Evolutionary conservation across 2,888 invertebrate genomes (phyloP).

Genomic region (Sminthurinus aureus): DNA sequence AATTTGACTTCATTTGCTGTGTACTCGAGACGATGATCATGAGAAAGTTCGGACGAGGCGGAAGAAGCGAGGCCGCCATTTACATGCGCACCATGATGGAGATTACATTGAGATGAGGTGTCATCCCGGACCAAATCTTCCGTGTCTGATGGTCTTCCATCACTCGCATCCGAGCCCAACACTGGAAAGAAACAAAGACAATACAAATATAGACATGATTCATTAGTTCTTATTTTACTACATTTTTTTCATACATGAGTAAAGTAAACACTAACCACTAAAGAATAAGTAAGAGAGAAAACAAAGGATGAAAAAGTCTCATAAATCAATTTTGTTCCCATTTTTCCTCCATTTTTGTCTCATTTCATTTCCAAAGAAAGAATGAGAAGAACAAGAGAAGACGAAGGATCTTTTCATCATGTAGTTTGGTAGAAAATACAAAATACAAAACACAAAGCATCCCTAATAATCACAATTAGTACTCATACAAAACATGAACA

Average conservation of each 20-base stretch:
- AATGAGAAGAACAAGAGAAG: too few relatives aligned
- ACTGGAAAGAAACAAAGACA: constrained; percentile 64
- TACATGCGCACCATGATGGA: constrained; percentile 60
- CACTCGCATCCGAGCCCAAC: constrained; percentile 65
- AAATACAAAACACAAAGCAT: too few relatives aligned
- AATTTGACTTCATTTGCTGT: constrained; percentile 65
- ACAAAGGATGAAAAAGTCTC: too few relatives aligned
- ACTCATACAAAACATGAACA: too few relatives aligned
- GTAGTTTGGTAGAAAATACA: neutral
- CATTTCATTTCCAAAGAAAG: too few relatives aligned
- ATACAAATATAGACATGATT: neutral
- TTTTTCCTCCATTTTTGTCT: too few relatives aligned
- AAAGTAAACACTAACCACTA: too few relatives aligned
- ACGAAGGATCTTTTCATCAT: neutral
- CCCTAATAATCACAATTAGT: too few relatives aligned
- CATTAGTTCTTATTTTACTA: too few relatives aligned
- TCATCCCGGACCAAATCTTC: constrained; percentile 71
- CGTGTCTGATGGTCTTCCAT: constrained; percentile 74
- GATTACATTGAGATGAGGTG: constrained; percentile 48
- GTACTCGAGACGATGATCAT: constrained; percentile 60
- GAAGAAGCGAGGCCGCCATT: constrained; percentile 55
- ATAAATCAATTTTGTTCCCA: too few relatives aligned
- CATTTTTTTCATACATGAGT: too few relatives aligned
- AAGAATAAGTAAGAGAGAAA: too few relatives aligned
- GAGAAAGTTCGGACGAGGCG: constrained; percentile 56